Percentiles rank a stretch among this genome's conserved stretches.
These are phyloP conservation scores for Sarcophaga rosellei DNA, from an alignment of 2,888 invertebrate species.

Conservation along the genomic window DNA sequence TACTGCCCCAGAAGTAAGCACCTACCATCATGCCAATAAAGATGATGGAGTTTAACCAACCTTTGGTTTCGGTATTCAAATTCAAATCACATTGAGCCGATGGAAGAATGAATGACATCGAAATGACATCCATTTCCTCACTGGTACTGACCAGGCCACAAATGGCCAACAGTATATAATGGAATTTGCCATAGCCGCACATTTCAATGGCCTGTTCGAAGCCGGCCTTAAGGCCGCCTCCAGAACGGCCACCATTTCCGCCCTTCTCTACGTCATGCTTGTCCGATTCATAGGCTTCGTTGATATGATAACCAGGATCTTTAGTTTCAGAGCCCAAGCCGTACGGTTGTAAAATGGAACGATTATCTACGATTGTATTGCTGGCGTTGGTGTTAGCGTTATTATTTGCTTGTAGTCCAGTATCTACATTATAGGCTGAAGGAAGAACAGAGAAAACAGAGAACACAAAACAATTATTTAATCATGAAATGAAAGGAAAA, in stretches of 20 bases:
- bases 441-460: not conserved
- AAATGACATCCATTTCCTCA: slow-evolving; percentile 98
- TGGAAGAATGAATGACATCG: slow-evolving; percentile 96
- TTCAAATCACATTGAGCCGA: slow-evolving; percentile 96
- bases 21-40: slow-evolving; percentile 97
- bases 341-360: slow-evolving; percentile 78
- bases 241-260: slow-evolving; percentile 79
- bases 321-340: slow-evolving; percentile 76
- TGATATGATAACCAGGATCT: slow-evolving; percentile 77
- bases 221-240: slow-evolving; percentile 87
- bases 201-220: slow-evolving; percentile 94
- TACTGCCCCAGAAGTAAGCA: slow-evolving; percentile 95
- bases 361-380: slow-evolving; percentile 76
- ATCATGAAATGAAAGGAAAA: not conserved
- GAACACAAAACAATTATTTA: not conserved
- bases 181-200: slow-evolving; percentile 88
- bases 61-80: slow-evolving; percentile 92
- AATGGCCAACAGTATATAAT: slow-evolving; percentile 93
- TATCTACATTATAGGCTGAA: slow-evolving; percentile 93
- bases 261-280: slow-evolving; percentile 78
- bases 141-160: slow-evolving; percentile 97
- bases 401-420: slow-evolving; percentile 90
- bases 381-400: slow-evolving; percentile 90
- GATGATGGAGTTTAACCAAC: slow-evolving; percentile 90
- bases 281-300: slow-evolving; percentile 76